Percentiles rank a stretch among this genome's conserved stretches.
Conservation (phyloP, 2,113 vertebrate species). For the Mystacornis crossleyi region DNA sequence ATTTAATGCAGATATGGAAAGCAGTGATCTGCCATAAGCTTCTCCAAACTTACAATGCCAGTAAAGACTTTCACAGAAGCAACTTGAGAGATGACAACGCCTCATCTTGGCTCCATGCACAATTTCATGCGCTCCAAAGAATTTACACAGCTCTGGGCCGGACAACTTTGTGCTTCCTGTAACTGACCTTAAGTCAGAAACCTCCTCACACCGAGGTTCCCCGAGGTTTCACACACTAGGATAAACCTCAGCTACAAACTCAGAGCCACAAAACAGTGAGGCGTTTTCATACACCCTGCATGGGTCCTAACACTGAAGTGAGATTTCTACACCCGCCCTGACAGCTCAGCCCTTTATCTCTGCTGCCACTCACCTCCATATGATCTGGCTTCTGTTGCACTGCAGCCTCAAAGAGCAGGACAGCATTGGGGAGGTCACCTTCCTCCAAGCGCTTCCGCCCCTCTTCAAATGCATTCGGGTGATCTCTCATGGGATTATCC, state of each 20-base stretch:
- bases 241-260: not conserved
- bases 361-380: constrained; percentile 85
- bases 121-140: not conserved
- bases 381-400: constrained; percentile 92
- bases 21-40: not conserved
- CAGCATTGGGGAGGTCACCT: constrained; percentile 94
- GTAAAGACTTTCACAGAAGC: not conserved
- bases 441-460: constrained; percentile 87
- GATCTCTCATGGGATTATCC: constrained; percentile 93
- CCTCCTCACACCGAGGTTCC: not conserved
- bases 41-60: not conserved
- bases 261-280: not conserved
- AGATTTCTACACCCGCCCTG: not conserved
- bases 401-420: constrained; percentile 93
- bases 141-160: not conserved
- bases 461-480: constrained; percentile 90
- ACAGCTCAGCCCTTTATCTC: not conserved
- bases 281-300: not conserved
- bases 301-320: not conserved
- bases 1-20: not conserved
- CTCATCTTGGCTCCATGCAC: not conserved
- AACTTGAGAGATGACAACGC: not conserved
- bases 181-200: not conserved
- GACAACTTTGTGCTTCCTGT: not conserved
- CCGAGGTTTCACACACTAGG: not conserved